A percentile compares a stretch with the other conserved stretches of the same genome.
phyloP scores from a whole-genome alignment of 2,888 invertebrate species.

The Ochlodes sylvanus region DNA sequence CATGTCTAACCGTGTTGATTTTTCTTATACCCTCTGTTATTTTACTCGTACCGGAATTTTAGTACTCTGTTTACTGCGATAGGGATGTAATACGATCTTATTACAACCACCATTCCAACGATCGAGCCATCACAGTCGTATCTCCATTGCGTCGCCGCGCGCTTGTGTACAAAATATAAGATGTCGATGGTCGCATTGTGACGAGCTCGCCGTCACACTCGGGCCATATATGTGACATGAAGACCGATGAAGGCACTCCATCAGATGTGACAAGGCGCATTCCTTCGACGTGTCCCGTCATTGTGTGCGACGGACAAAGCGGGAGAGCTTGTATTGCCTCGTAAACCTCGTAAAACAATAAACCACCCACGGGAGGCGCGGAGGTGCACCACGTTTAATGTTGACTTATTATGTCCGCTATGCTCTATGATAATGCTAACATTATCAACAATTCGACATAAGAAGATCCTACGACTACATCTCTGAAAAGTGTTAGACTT shows the following conservation, averaged over 20 bases:
- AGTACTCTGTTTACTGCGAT: too few relatives aligned
- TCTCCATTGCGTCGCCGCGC: constrained; percentile 8
- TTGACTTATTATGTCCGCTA: constrained; percentile 45
- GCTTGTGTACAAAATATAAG: constrained; percentile 7
- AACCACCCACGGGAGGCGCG: constrained; percentile 67
- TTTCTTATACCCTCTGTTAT: too few relatives aligned
- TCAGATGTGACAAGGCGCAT: constrained; percentile 70
- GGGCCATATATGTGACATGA: constrained; percentile 65
- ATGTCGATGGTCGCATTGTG: constrained; percentile 19
- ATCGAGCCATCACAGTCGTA: not conserved
- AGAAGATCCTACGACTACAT: too few relatives aligned
- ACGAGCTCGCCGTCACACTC: constrained; percentile 21
- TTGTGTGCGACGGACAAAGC: constrained; percentile 61
- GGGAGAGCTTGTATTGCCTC: constrained; percentile 62
- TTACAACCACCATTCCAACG: not conserved
- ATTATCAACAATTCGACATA: not conserved
- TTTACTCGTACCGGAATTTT: too few relatives aligned
- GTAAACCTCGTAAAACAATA: constrained; percentile 77
- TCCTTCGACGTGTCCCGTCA: constrained; percentile 68
- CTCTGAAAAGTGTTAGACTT: not conserved
- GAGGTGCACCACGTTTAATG: constrained; percentile 45
- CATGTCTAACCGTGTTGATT: too few relatives aligned
- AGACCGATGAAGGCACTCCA: constrained; percentile 71
- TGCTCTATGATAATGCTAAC: not conserved
- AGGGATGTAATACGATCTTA: too few relatives aligned